phyloP scores from a whole-genome alignment of 2,797 vertebrate species.

The Melanotaenia pygmaea region DNA sequence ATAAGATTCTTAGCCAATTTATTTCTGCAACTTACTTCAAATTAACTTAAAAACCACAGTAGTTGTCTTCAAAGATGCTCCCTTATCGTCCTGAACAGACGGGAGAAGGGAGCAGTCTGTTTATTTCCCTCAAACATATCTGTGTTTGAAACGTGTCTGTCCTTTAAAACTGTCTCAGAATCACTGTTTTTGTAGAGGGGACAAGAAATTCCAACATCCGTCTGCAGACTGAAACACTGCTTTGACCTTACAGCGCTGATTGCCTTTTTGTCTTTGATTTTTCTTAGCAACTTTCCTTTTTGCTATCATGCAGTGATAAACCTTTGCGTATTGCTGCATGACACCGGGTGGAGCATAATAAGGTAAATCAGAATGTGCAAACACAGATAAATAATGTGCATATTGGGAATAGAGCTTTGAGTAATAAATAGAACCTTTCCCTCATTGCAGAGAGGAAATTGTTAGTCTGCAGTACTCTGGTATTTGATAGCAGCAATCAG shows the following conservation, averaged over 20 bases:
- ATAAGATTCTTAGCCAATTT: conserved; percentile 19
- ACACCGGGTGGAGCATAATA: no score
- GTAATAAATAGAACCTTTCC: no score
- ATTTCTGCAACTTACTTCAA: conserved; percentile 17
- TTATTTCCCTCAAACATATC: conserved; percentile 14
- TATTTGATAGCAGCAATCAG: no score
- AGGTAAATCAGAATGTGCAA: no score
- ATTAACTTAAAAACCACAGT: conserved; percentile 39
- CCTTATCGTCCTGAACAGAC: conserved; percentile 59
- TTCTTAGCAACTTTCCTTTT: neutral
- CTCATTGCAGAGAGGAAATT: no score
- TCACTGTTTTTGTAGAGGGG: conserved; percentile 39
- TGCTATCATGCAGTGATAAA: no score
- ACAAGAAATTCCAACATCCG: conserved; percentile 55
- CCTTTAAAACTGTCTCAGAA: conserved; percentile 33
- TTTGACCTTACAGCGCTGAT: neutral
- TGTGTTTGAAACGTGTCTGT: conserved; percentile 34
- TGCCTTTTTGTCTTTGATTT: neutral
- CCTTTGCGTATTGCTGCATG: no score
- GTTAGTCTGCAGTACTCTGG: no score
- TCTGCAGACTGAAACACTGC: conserved; percentile 26
- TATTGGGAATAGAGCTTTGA: no score
- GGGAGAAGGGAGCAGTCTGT: conserved; percentile 1
- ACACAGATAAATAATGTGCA: no score
- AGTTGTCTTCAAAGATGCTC: conserved; percentile 48